Base-by-base conservation (phyloP, 2,797 vertebrate species). In the Cephalopachus bancanus region DNA sequence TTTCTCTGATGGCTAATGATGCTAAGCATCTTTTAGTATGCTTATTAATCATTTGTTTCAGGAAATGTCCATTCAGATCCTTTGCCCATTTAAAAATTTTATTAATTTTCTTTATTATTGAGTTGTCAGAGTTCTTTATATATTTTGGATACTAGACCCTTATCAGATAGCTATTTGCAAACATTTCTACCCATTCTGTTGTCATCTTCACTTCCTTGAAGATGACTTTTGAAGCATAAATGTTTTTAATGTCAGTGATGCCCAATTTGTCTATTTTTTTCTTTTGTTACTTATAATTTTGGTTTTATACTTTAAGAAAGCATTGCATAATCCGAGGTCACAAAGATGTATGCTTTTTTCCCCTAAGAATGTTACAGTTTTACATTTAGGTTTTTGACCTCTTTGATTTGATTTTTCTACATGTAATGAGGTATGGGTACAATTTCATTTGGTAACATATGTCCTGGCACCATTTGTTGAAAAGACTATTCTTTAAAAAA, bases 1-100 rank as follows among this genome's bases (percentile, higher is more conserved):
- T 76, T 75, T 37, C 26, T 37, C 60, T 95, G 53, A 53, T 88
- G 8, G 37, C 22, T 95, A 60, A 83, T 51, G 37, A 37, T 92
- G 5, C 19, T 67, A 53, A 80, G 26, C 26, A 67, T 67, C 60
- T 92, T 57, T 65, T 75, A 59, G 24, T 81, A 49, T 53, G 51
- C 33, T 92, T 84, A 55, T 84, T 74, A 81, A 30, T 59, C 60
- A 60, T 95, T 95, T 92, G 74, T 80, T 49, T 91, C 57, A 15
- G 91, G 74, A 95, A 91, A 86, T 71, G 30, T 17, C 60, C n/a
- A 26, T 83, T 80, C 33, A 80, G 7, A 80, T 91, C 28, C 37
- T 86, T 87, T 85, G n/a, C 75, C 17, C 28, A 24, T 80, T 79
- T 91, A 44, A 15, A 72, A 91, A 79, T 85, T 64, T 15, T 15